A percentile compares a stretch with the other conserved stretches of the same genome.
Evolutionary conservation across 2,797 vertebrate species (phyloP).

Genomic region (Galagoides demidoff): DNA sequence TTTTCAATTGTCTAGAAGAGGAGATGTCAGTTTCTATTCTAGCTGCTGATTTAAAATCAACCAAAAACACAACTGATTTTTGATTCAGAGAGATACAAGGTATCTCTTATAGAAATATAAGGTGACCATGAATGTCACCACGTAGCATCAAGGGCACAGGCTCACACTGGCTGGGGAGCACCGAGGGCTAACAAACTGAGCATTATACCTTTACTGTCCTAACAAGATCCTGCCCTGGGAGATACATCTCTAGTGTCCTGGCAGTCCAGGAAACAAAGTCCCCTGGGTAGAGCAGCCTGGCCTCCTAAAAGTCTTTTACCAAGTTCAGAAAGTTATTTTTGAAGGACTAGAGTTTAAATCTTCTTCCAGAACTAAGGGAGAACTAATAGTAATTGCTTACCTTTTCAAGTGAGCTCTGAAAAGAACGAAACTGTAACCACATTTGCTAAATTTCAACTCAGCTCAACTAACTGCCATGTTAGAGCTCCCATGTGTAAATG

Average conservation of each 20-base stretch:
- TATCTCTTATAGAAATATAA: background rate
- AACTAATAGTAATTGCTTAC: constrained; percentile 26
- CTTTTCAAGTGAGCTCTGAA: constrained; percentile 55
- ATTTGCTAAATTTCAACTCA: background rate
- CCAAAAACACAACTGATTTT: background rate
- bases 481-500: background rate
- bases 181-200: background rate
- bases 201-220: background rate
- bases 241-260: fast-evolving
- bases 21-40: constrained; percentile 43
- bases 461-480: background rate
- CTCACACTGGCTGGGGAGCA: background rate
- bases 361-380: background rate
- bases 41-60: constrained; percentile 8
- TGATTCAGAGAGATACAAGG: background rate
- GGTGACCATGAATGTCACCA: background rate
- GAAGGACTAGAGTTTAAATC: background rate
- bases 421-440: background rate
- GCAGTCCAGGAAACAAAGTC: background rate
- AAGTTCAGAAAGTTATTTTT: background rate
- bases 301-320: background rate
- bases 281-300: background rate
- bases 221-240: background rate
- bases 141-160: background rate
- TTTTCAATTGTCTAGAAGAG: background rate